These are phyloP conservation scores for Melipona beecheii DNA, from an alignment of 2,888 invertebrate species.

Conservation along the genomic window DNA sequence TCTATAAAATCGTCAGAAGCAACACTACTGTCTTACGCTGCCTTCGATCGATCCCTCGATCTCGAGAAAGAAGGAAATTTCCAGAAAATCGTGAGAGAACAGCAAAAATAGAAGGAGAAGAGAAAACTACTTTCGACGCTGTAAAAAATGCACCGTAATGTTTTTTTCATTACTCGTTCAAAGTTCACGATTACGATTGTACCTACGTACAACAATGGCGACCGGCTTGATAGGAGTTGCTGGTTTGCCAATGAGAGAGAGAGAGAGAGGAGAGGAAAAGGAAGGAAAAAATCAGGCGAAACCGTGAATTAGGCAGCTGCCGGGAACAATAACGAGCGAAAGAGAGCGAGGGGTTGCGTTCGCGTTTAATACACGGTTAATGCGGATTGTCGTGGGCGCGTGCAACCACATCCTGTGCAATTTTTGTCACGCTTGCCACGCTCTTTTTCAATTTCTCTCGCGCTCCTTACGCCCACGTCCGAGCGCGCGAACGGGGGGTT, in stretches of 20 bases:
- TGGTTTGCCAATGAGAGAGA: background rate
- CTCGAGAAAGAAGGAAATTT: background rate
- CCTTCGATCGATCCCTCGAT: background rate
- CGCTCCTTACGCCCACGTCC: constrained; percentile 34
- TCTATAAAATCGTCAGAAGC: background rate
- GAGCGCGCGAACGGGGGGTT: constrained; percentile 13
- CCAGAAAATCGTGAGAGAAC: too few relatives aligned
- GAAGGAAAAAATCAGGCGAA: constrained; percentile 37
- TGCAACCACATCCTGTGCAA: constrained; percentile 69
- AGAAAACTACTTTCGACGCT: too few relatives aligned
- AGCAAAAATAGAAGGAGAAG: too few relatives aligned
- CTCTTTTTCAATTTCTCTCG: constrained; percentile 22
- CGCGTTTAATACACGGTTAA: constrained; percentile 62
- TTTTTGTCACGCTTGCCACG: constrained; percentile 66
- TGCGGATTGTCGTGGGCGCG: constrained; percentile 63
- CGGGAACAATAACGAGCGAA: constrained; percentile 27
- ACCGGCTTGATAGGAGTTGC: background rate
- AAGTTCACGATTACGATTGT: background rate
- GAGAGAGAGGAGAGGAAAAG: too few relatives aligned
- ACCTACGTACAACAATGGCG: background rate
- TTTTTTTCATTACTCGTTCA: background rate
- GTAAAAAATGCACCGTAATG: too few relatives aligned
- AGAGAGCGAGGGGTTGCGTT: constrained; percentile 53
- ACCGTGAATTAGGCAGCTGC: constrained; percentile 70
- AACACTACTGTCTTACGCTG: background rate